Conservation (phyloP, 2,888 invertebrate genomes). For the Parnassius apollo region DNA sequence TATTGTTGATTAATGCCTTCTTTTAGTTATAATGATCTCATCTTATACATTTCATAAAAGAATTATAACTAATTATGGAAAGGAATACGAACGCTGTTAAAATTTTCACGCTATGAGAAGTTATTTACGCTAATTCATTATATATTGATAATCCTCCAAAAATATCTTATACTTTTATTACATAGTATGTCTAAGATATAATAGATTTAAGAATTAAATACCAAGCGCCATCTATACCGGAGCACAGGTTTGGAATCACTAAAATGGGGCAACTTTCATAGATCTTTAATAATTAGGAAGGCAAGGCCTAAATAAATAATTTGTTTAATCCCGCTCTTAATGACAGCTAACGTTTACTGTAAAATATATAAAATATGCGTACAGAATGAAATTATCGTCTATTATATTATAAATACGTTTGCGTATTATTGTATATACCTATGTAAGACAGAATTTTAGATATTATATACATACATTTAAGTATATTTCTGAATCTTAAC, state of each 20-base stretch:
- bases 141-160: neutral
- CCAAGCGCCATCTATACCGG: neutral
- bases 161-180: neutral
- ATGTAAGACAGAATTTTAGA: neutral
- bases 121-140: neutral
- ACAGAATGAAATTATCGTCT: neutral
- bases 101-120: too few species aligned
- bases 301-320: neutral
- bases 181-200: neutral
- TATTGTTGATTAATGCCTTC: conserved; percentile 62
- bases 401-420: neutral
- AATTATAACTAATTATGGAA: too few species aligned
- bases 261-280: neutral
- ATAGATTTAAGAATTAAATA: neutral
- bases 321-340: neutral
- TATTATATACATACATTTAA: neutral
- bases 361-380: neutral
- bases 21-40: conserved; percentile 31
- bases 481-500: neutral
- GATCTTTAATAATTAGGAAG: neutral
- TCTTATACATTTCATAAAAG: too few species aligned
- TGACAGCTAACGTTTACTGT: neutral
- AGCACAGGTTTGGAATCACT: neutral
- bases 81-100: too few species aligned
- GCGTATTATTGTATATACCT: neutral